phyloP scores from a whole-genome alignment of 2,113 vertebrate species.

The Macroglossus sobrinus region DNA sequence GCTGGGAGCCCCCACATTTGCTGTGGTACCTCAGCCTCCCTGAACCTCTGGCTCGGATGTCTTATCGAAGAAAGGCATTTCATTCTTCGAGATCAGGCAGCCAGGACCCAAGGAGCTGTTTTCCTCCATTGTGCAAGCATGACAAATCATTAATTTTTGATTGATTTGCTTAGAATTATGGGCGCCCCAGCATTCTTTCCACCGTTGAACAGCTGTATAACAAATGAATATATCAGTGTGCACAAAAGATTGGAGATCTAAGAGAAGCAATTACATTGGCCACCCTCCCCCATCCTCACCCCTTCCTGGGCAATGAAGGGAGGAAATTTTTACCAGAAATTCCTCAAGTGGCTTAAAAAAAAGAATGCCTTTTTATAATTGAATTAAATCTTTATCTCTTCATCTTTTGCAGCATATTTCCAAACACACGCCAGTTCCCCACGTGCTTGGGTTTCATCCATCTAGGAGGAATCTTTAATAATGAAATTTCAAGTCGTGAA shows the following conservation, averaged over 20 bases:
- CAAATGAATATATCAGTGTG: constrained; percentile 85
- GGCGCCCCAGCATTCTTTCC: constrained; percentile 84
- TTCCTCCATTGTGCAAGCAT: constrained; percentile 83
- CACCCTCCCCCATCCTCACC: constrained; percentile 79
- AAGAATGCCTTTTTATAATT: constrained; percentile 71
- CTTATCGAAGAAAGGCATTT: constrained; percentile 65
- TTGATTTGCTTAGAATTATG: constrained; percentile 87
- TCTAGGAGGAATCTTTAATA: constrained; percentile 68
- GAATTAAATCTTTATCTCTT: constrained; percentile 80
- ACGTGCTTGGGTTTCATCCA: constrained; percentile 33
- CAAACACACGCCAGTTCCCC: constrained; percentile 50
- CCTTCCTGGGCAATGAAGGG: constrained; percentile 78
- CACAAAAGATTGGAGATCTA: constrained; percentile 85
- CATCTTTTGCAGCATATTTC: constrained; percentile 71
- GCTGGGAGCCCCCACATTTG: neutral
- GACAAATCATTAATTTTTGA: constrained; percentile 88
- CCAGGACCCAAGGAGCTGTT: constrained; percentile 78
- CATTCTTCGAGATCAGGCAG: constrained; percentile 71
- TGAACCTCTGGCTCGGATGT: neutral
- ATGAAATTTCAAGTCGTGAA: constrained; percentile 79
- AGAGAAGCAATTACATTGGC: constrained; percentile 83
- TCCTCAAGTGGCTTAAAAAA: constrained; percentile 83
- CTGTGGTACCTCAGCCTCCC: neutral
- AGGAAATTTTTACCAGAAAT: constrained; percentile 83
- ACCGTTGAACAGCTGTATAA: constrained; percentile 86